Evolutionary conservation across 92 coral and sea anemone species (phyloP).

Genomic region (Meandrina meandrites): DNA sequence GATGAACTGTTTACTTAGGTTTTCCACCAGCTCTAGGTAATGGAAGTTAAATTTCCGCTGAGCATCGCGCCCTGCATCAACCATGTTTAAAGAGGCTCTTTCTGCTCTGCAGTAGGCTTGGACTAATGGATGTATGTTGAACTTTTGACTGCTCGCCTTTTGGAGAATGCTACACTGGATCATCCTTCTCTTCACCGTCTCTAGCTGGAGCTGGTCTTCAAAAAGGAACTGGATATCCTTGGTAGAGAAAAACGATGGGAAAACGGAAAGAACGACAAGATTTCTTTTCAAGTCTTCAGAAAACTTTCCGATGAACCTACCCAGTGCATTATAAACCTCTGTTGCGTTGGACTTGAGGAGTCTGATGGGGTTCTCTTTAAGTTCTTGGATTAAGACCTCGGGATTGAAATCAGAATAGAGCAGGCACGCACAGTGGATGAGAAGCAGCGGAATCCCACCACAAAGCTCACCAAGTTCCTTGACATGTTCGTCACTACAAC

Average conservation of each 20-base stretch:
- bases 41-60: slow-evolving; percentile 5
- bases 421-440: neutral
- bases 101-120: slow-evolving; percentile 9
- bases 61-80: neutral
- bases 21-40: neutral
- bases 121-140: slow-evolving; percentile 7
- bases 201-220: neutral
- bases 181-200: slow-evolving; percentile 6
- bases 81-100: neutral
- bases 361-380: slow-evolving; percentile 11
- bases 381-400: neutral
- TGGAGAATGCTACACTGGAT: neutral
- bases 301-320: neutral
- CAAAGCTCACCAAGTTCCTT: slow-evolving; percentile 12
- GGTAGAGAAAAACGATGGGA: slow-evolving; percentile 14
- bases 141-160: neutral
- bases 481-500: neutral
- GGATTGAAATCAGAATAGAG: neutral
- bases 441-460: slow-evolving; percentile 31
- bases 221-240: neutral
- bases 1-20: neutral
- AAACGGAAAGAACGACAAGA: slow-evolving; percentile 16
- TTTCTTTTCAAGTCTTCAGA: neutral
- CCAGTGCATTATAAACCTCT: slow-evolving; percentile 4
- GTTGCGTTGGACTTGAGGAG: neutral